Evolutionary conservation across 1,140 invertebrate species (phyloP).

Genomic region (Penaeus japonicus): DNA sequence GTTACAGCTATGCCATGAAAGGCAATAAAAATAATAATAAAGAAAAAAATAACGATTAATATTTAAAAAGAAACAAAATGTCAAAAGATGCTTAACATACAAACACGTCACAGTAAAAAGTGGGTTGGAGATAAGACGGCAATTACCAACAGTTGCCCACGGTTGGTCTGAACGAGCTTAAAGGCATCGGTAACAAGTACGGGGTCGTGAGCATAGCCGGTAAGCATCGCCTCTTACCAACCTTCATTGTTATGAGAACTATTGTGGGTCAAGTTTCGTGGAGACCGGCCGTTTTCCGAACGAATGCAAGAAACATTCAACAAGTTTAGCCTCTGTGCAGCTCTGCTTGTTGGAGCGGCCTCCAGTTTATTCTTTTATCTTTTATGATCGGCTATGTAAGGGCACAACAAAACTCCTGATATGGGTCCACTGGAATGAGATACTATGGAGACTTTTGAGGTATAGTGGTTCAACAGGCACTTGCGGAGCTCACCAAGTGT

Average conservation of each 20-base stretch:
- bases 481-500: constrained; percentile 14
- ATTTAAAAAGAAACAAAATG: not conserved
- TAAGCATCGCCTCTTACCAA: constrained; percentile 20
- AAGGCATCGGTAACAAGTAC: no score
- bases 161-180: no score
- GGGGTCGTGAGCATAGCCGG: not conserved
- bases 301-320: not conserved
- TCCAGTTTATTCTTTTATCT: constrained; percentile 14
- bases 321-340: constrained; percentile 14
- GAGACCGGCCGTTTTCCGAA: constrained; percentile 7
- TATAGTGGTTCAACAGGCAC: constrained; percentile 51
- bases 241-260: constrained; percentile 25
- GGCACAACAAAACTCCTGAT: constrained; percentile 47
- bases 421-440: constrained; percentile 50
- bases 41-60: not conserved
- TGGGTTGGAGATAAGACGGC: not conserved
- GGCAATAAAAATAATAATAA: not conserved
- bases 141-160: no score
- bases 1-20: constrained; percentile 16
- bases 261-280: constrained; percentile 18
- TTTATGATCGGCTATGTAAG: constrained; percentile 23
- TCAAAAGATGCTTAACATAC: constrained; percentile 6
- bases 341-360: not conserved
- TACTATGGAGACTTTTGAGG: constrained; percentile 53
- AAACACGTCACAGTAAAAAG: not conserved